Base-by-base conservation (phyloP, 2,888 invertebrate genomes). In the Agrochola lychnidis region DNA sequence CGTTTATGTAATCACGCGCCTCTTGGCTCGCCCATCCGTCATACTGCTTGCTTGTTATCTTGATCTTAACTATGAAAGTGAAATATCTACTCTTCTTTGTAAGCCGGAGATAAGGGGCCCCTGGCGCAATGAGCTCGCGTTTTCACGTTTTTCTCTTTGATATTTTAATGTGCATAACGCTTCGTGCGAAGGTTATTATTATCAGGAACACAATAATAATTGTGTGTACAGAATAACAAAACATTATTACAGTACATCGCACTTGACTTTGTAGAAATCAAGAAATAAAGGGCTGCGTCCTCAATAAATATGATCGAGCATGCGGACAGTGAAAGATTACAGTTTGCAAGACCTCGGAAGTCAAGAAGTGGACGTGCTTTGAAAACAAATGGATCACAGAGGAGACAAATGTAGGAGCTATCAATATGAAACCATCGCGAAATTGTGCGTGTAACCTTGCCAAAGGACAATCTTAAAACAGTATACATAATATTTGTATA, bases 1-100 rank as follows among this genome's bases (percentile, higher is more conserved):
- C 94, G 94, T 93, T 93, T 94, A 94, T 92, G 93, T 93, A 94
- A 94, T 93, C 92, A 92, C 92, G 92, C 92, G 92, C 93, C 92
- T 93, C 92, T 92, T 91, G 92, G 90, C 89, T 89, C 91, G 92
- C 93, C 93, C 94, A 94, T 94, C 94, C 92, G 93, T 94, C 94
- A 94, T 94, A 93, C 93, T 89, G 89, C 86, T 90, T 89, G 90
- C 89, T 86, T 90, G 92, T 94, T 94, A 94, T 94, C 94, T 94
- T 88, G 94, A 94, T 94, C 92, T 91, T 90, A 82, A 91, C 92
- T 91, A 94, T 89, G 94, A 94, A 94, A 94, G 93, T 94, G 91
- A 91, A 89, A 91, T 92, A 93, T 93, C 91, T 91, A 87, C 91
- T 91, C 90, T 90, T 91, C 91, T 91, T 91, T 91, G 86, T 88